Conservation (phyloP, 2,888 invertebrate species). For the Leptura quadrifasciata region DNA sequence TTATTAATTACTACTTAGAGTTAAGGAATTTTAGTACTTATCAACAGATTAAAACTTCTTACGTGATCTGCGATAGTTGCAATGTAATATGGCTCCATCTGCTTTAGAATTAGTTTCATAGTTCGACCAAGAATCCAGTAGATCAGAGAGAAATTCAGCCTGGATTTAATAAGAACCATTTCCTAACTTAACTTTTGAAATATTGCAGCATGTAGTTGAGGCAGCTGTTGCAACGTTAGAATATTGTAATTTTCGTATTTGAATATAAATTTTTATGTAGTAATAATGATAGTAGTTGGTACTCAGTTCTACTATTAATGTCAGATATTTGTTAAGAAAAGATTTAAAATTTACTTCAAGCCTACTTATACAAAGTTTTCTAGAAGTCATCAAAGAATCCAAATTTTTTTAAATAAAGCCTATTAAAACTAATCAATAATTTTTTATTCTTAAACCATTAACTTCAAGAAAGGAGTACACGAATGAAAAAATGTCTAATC, state of each 20-base stretch:
- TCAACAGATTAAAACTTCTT: background rate
- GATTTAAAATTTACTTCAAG: too few species aligned
- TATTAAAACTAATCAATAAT: too few species aligned
- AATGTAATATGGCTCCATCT: conserved; percentile 7
- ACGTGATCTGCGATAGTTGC: background rate
- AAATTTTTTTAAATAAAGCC: too few species aligned
- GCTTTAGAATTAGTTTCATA: conserved; percentile 9
- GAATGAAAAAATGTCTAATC: too few species aligned
- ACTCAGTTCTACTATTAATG: background rate
- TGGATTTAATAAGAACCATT: conserved; percentile 8
- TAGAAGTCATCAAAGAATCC: too few species aligned
- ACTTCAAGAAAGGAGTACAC: too few species aligned
- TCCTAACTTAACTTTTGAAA: conserved; percentile 23
- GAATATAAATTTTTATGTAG: background rate
- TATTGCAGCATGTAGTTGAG: background rate
- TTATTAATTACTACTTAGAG: background rate
- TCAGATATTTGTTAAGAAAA: too few species aligned
- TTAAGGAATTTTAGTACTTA: background rate
- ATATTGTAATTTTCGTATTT: background rate
- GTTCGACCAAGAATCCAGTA: conserved; percentile 11
- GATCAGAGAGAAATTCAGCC: background rate
- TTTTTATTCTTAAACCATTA: too few species aligned
- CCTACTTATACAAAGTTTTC: too few species aligned
- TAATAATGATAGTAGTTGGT: background rate
- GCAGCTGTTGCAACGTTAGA: background rate